Evolutionary conservation across 2,797 vertebrate genomes (phyloP).

Genomic region (Chelon labrosus): DNA sequence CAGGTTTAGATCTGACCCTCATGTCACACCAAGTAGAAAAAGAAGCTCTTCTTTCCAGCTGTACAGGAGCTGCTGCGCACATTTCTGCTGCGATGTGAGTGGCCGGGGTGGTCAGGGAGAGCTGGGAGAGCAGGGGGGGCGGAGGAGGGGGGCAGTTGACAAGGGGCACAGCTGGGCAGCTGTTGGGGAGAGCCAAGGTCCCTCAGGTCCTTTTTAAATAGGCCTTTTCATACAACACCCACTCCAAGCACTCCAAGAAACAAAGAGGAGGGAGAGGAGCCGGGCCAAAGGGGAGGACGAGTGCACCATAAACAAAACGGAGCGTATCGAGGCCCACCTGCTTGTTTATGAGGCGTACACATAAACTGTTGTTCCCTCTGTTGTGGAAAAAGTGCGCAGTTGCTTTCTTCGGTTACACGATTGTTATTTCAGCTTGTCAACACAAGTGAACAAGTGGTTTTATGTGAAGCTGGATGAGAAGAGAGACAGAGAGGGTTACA

Average conservation of each 20-base stretch:
- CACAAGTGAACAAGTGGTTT: constrained; percentile 33
- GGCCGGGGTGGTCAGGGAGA: constrained; percentile 1
- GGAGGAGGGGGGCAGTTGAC: constrained; percentile 14
- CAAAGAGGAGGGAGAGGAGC: constrained; percentile 44
- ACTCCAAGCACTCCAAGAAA: constrained; percentile 64
- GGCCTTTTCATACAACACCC: constrained; percentile 76
- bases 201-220: constrained; percentile 68
- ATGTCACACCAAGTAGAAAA: constrained; percentile 35
- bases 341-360: constrained; percentile 34
- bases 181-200: constrained; percentile 49
- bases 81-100: constrained; percentile 47
- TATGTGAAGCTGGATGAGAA: background rate
- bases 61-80: constrained; percentile 50
- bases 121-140: background rate
- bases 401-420: constrained; percentile 26
- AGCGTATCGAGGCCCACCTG: background rate
- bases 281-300: constrained; percentile 21
- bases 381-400: constrained; percentile 27
- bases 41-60: constrained; percentile 50
- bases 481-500: too few relatives aligned
- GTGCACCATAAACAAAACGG: constrained; percentile 29
- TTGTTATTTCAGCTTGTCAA: constrained; percentile 50
- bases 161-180: constrained; percentile 74
- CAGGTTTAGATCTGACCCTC: constrained; percentile 39
- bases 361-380: constrained; percentile 29